Evolutionary conservation across 2,888 invertebrate species (phyloP).

Genomic region (Tetrapedia diversipes): DNA sequence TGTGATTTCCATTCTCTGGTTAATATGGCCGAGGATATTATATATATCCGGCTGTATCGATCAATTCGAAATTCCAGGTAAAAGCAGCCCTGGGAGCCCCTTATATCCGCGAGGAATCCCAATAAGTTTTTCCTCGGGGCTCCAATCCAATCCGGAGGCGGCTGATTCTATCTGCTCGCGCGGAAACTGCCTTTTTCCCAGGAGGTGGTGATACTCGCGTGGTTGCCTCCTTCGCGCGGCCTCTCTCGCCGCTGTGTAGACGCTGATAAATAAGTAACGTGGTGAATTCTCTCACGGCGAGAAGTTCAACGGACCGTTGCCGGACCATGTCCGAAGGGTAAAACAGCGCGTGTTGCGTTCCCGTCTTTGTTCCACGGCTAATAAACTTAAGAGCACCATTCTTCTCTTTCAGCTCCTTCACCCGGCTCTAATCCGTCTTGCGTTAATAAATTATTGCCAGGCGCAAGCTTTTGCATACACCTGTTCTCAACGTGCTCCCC

Average conservation of each 20-base stretch:
- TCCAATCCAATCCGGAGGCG: constrained; percentile 68
- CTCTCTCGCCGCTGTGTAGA: constrained; percentile 42
- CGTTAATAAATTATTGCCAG: constrained; percentile 27
- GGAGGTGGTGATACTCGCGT: constrained; percentile 55
- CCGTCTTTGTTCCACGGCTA: constrained; percentile 47
- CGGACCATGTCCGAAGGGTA: constrained; percentile 18
- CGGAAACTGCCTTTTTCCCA: constrained; percentile 68
- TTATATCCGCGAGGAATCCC: constrained; percentile 69
- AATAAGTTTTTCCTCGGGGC: constrained; percentile 69
- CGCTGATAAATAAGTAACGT: constrained; percentile 69
- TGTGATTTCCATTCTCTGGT: constrained; percentile 39
- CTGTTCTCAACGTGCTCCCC: not conserved
- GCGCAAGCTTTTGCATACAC: not conserved
- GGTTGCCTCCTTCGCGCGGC: constrained; percentile 53
- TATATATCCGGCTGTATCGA: constrained; percentile 53
- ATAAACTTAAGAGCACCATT: constrained; percentile 65
- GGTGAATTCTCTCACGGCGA: constrained; percentile 65
- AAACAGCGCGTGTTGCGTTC: constrained; percentile 38
- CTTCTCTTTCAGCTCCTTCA: constrained; percentile 28
- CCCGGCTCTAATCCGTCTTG: constrained; percentile 10
- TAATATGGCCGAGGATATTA: no score
- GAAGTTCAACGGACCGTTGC: constrained; percentile 65
- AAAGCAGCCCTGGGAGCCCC: constrained; percentile 44
- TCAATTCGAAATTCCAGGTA: constrained; percentile 45
- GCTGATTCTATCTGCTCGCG: constrained; percentile 66